Evolutionary conservation across 1,140 invertebrate genomes (phyloP), one percentile per base, ranked within the genome.

Genomic region (Heterodera schachtii): DNA sequence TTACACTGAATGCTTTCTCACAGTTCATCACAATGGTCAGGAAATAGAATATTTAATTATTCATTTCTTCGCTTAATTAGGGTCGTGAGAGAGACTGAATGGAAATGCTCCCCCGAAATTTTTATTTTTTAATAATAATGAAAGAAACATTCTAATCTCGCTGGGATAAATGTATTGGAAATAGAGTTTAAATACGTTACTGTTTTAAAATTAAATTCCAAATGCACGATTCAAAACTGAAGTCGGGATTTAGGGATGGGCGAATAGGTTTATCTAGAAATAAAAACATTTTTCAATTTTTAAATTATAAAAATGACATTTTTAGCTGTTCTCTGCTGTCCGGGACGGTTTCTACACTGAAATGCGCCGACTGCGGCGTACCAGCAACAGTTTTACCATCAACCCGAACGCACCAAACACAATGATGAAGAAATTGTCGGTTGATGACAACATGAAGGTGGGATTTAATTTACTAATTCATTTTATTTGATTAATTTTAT

Each of bases 281-380:
- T 11, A 52, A 52, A 16, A 2, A 52, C 9, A 52, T 52, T 47
- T 21, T n/a, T 87, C 3, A 31, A 41, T 31, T 64, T 77, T 84
- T 64, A 16, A 85, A 52, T 46, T n/a, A 31, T 83, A 44, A 79
- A 73, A 44, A 81, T 46, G 8, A 66, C 57, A 84, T 11, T 82
- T 88, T 67, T 71, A 88, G 87, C 73, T 88, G 21, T 90, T 88
- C 70, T 83, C 89, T 13, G 78, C 87, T 7, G 87, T 88, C n/a
- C 87, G 87, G 11, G 82, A 90, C 67, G 87, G 87, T 31, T 88
- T 90, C 74, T 88, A 88, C 73, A 84, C 70, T 44, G 89, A 90
- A 74, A 89, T 88, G 85, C 77, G 83, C 70, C 64, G 86, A 57
- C 67, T 85, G 21, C 80, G 87, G 71, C 74, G 87, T 7, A 70